Evolutionary conservation across 2,888 invertebrate species (phyloP).

Genomic region (Anagyrus pseudococci): DNA sequence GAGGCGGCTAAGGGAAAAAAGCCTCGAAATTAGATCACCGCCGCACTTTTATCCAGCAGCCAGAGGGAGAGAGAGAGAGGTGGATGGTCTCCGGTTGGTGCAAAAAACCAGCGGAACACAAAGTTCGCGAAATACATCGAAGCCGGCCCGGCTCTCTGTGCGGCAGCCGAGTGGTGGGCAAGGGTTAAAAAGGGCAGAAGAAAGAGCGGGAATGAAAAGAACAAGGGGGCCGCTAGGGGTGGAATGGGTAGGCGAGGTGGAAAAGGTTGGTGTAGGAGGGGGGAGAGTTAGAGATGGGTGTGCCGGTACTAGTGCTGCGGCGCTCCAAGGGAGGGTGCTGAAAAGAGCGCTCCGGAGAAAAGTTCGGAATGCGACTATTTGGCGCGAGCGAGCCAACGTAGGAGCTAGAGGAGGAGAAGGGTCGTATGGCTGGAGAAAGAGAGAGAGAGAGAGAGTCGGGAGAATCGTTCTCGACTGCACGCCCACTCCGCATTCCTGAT

Average conservation of each 20-base stretch:
- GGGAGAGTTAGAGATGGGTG: too few species aligned
- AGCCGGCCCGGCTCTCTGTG: too few species aligned
- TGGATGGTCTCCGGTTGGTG: too few species aligned
- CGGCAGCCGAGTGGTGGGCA: slow-evolving; percentile 1
- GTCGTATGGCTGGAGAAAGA: background rate
- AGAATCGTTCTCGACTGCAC: slow-evolving; percentile 52
- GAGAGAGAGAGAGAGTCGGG: slow-evolving; percentile 9
- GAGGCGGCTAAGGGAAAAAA: background rate
- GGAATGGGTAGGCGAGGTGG: too few species aligned
- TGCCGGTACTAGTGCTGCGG: too few species aligned
- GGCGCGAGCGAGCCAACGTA: too few species aligned
- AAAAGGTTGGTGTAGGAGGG: too few species aligned
- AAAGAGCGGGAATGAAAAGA: slow-evolving; percentile 7
- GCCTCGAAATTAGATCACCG: slow-evolving; percentile 17
- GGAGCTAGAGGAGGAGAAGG: too few species aligned
- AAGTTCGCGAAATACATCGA: slow-evolving; percentile 28
- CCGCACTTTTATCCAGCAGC: slow-evolving; percentile 13
- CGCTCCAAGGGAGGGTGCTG: too few species aligned
- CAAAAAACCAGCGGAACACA: slow-evolving; percentile 13
- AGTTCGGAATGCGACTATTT: slow-evolving; percentile 42
- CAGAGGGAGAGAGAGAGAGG: background rate
- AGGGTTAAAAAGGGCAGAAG: slow-evolving; percentile 18
- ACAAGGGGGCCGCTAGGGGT: slow-evolving; percentile 6
- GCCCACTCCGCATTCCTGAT: slow-evolving; percentile 54
- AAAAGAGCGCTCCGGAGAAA: slow-evolving; percentile 18